Percentiles rank a stretch among this genome's conserved stretches.
Evolutionary conservation across 2,113 vertebrate genomes (phyloP).

Genomic region (Oreochromis aureus): DNA sequence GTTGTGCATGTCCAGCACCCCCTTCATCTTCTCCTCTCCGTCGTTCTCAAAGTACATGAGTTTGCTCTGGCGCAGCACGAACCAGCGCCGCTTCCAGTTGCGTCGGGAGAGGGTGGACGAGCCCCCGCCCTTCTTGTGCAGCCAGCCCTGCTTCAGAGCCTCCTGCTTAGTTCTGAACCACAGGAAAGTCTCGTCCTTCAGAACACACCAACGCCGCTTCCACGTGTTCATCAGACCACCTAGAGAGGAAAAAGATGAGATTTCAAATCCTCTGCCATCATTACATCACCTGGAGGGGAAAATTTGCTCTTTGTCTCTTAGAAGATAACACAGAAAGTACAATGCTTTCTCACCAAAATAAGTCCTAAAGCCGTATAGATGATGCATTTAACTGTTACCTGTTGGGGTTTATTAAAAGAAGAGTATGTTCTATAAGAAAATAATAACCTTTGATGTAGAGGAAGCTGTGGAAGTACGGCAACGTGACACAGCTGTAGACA

Average conservation of each 20-base stretch:
- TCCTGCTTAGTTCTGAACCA: conserved; percentile 98
- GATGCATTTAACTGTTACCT: neutral
- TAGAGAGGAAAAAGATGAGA: conserved; percentile 18
- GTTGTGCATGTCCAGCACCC: conserved; percentile 84
- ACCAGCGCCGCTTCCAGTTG: conserved; percentile 98
- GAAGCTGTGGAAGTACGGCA: conserved; percentile 98
- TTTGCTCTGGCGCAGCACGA: conserved; percentile 90
- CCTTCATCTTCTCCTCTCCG: conserved; percentile 91
- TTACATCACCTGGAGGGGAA: fast-evolving
- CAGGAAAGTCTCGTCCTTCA: conserved; percentile 97
- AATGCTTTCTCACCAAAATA: neutral
- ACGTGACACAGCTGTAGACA: conserved; percentile 92
- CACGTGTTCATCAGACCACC: conserved; percentile 94
- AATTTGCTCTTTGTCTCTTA: neutral
- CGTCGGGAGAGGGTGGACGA: conserved; percentile 92
- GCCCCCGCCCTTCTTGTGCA: conserved; percentile 93
- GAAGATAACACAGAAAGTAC: fast-evolving
- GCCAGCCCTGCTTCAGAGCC: conserved; percentile 97
- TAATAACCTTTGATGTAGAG: conserved; percentile 90
- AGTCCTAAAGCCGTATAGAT: fast-evolving
- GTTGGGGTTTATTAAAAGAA: neutral
- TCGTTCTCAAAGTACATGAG: conserved; percentile 97
- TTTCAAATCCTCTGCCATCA: neutral
- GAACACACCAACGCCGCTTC: conserved; percentile 96
- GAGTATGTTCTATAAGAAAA: fast-evolving